Base-by-base conservation (phyloP, 2,797 vertebrate species). In the Lepus townsendii region DNA sequence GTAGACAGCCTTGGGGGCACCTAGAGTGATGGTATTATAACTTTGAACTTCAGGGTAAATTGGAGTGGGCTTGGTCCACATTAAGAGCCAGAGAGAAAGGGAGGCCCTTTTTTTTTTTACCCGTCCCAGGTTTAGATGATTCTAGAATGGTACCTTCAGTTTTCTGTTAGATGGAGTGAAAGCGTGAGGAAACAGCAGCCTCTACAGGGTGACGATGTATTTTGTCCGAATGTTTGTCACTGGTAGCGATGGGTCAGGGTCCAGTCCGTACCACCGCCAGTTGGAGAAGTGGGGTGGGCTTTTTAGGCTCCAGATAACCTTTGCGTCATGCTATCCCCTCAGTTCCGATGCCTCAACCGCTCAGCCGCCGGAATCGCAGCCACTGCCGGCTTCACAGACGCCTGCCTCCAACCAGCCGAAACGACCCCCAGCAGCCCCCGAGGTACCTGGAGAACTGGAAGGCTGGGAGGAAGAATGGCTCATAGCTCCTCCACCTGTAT, bases 291-390 rank as follows among this genome's bases (percentile, higher is more conserved):
- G 14, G 26, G 38, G 72, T 57, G 78, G 57, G n/a, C 35, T 7
- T 69, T 35, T 80, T 26, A 47, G 30, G n/a, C 24, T 66, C 24
- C 50, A 17, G 32, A 4, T 92, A 88, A 92, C n/a, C 20, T 82
- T 87, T n/a, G 27, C 3, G n/a, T 83, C 66, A 63, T 95, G 19
- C 69, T 17, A 4, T 82, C 4, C 17, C 26, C 77, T 83, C 96
- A 99, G 99, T 99, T 99, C 99, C 99, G 99, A 99, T 99, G 99
- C 98, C 98, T 99, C 98, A 98, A 98, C 99, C 98, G 98, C 98
- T 99, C 98, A 98, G 99, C 99, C 98, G 99, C 99, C 98, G 99
- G 99, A 99, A 98, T 99, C 97, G 99, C 99, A 98, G 99, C 99
- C 98, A 98, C 99, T 98, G 99, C 99, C 98, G 99, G 99, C 97